These are phyloP conservation scores for Byasa hedistus DNA, from an alignment of 2,888 invertebrate genomes.

Conservation along the genomic window DNA sequence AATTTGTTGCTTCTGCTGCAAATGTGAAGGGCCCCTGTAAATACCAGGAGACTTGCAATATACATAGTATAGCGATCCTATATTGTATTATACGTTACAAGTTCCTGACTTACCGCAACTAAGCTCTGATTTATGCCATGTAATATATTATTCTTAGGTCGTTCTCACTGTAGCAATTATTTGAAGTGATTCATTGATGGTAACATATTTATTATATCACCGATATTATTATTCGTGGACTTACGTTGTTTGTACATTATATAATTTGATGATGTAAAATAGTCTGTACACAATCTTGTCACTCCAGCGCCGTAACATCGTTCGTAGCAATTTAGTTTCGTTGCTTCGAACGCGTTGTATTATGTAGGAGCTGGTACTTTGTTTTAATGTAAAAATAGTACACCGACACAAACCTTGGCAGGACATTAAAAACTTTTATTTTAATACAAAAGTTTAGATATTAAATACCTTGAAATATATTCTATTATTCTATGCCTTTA, in stretches of 20 bases:
- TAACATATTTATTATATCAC: constrained; percentile 14
- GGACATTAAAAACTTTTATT: too few species aligned
- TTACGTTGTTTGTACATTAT: background rate
- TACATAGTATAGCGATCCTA: constrained; percentile 11
- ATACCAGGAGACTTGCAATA: constrained; percentile 18
- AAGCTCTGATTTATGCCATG: constrained; percentile 28
- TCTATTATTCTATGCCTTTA: background rate
- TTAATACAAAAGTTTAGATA: background rate
- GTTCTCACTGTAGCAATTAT: constrained; percentile 21
- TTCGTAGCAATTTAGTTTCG: background rate
- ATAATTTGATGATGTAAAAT: background rate
- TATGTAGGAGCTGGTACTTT: background rate
- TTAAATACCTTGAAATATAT: background rate
- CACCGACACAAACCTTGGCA: too few species aligned
- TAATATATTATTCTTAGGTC: constrained; percentile 25
- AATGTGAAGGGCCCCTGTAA: background rate
- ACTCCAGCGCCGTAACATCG: constrained; percentile 1
- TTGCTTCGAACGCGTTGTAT: background rate
- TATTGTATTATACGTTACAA: constrained; percentile 25
- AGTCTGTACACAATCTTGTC: background rate
- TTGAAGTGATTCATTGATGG: constrained; percentile 19
- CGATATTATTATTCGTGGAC: background rate
- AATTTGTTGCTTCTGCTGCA: too few species aligned
- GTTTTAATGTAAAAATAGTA: too few species aligned
- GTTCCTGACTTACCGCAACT: constrained; percentile 27